phyloP scores from a whole-genome alignment of 2,797 vertebrate genomes.

The Thamnophis elegans region DNA sequence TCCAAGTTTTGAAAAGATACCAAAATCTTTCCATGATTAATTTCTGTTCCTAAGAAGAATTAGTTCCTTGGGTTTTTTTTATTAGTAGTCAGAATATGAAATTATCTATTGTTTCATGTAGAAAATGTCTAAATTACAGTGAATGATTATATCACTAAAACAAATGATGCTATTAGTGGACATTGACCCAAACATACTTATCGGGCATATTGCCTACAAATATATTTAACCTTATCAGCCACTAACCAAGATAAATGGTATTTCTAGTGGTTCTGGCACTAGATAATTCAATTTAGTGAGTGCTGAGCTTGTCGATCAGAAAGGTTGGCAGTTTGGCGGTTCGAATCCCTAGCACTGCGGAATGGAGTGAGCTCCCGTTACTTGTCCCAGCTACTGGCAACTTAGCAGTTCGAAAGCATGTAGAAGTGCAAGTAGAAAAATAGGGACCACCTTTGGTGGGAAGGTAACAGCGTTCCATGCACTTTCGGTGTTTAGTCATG shows the following conservation, averaged over 20 bases:
- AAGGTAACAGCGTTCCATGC: too few species aligned
- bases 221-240: background rate
- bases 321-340: too few species aligned
- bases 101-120: background rate
- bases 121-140: conserved; percentile 2
- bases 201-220: background rate
- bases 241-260: background rate
- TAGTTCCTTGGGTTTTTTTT: background rate
- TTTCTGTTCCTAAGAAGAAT: conserved; percentile 13
- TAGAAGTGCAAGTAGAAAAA: too few species aligned
- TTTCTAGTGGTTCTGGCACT: background rate
- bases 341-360: too few species aligned
- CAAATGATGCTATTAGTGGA: background rate
- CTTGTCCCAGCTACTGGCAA: too few species aligned
- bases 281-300: background rate
- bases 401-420: too few species aligned
- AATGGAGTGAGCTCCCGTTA: too few species aligned
- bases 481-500: too few species aligned
- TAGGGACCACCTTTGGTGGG: too few species aligned
- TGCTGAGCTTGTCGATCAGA: too few species aligned
- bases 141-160: background rate
- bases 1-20: background rate
- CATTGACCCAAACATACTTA: background rate
- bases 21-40: background rate
- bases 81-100: background rate